These are phyloP conservation scores for Perodicticus potto DNA, from an alignment of 2,797 vertebrate species.

Conservation along the genomic window DNA sequence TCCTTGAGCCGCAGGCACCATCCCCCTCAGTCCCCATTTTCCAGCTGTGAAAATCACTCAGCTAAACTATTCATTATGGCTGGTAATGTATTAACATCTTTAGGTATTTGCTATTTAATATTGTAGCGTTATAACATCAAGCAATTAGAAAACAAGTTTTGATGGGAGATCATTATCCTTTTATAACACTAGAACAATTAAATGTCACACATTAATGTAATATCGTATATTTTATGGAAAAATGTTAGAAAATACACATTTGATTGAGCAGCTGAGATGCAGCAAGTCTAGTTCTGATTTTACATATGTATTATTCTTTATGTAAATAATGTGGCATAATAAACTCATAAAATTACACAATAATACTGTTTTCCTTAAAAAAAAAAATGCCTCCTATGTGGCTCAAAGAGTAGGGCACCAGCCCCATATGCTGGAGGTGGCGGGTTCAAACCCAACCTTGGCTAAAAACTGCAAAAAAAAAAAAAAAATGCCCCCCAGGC, in stretches of 20 bases:
- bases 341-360: constrained; percentile 34
- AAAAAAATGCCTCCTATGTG: not conserved
- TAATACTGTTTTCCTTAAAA: not conserved
- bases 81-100: not conserved
- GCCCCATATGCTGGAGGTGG: no score
- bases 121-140: constrained; percentile 27
- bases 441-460: no score
- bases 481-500: no score
- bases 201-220: not conserved
- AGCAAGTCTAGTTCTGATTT: constrained; percentile 47
- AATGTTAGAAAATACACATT: constrained; percentile 27
- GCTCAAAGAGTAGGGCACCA: no score
- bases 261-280: constrained; percentile 12
- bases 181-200: not conserved
- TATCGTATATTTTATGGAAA: not conserved
- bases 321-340: constrained; percentile 22
- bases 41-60: not conserved
- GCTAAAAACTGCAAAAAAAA: no score
- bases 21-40: no score
- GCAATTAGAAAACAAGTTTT: not conserved
- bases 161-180: not conserved
- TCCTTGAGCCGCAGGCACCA: no score
- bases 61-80: not conserved
- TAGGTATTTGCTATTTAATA: constrained; percentile 45
- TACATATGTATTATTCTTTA: constrained; percentile 30